Conservation (phyloP, 2,113 vertebrate genomes). For the Murina feae region DNA sequence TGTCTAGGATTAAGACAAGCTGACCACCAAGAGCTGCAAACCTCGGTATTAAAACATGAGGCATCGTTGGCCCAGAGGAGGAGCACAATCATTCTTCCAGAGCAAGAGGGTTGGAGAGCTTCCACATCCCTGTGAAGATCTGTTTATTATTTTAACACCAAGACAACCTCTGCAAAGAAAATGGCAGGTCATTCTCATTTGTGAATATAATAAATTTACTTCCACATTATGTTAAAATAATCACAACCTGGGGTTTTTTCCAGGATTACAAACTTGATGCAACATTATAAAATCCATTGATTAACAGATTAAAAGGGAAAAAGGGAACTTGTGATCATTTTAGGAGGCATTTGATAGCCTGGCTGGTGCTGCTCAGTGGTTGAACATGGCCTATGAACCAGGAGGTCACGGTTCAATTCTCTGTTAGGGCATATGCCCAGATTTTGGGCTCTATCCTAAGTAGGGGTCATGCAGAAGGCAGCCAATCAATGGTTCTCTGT, state of each 20-base stretch:
- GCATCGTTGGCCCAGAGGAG: conserved; percentile 8
- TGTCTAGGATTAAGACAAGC: not conserved
- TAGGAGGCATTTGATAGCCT: not conserved
- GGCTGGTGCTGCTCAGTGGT: no score
- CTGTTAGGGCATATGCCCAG: no score
- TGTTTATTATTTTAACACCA: not conserved
- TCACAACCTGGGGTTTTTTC: not conserved
- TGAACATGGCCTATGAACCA: no score
- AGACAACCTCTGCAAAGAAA: not conserved
- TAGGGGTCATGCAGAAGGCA: no score
- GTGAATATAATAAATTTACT: not conserved
- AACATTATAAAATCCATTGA: not conserved
- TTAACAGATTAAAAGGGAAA: not conserved
- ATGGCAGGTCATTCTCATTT: not conserved
- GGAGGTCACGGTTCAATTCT: no score
- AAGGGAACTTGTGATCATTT: not conserved
- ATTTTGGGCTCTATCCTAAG: no score
- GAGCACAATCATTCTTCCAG: not conserved
- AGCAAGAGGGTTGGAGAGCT: not conserved
- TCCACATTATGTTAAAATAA: not conserved
- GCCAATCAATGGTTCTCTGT: no score
- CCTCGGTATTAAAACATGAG: conserved; percentile 23
- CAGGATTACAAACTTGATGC: not conserved
- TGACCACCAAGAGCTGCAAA: conserved; percentile 40
- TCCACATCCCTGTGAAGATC: not conserved